A percentile compares a stretch with the other conserved stretches of the same genome.
Conservation (phyloP, 2,888 invertebrate genomes). For the Mythimna loreyi region DNA sequence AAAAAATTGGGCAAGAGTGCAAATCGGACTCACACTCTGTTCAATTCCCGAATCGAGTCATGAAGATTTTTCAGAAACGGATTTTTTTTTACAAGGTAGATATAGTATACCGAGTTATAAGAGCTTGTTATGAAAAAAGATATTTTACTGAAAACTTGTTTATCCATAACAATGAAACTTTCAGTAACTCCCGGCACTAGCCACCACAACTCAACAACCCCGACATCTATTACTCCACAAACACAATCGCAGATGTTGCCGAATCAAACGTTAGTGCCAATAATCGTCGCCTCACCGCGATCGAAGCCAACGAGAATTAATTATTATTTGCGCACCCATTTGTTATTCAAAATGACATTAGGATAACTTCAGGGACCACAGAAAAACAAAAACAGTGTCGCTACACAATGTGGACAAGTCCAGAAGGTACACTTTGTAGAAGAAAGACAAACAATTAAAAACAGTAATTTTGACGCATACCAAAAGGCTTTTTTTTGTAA, state of each 20-base stretch:
- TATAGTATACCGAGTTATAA: no score
- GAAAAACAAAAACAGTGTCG: slow-evolving; percentile 48
- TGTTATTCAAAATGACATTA: slow-evolving; percentile 65
- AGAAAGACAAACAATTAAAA: neutral
- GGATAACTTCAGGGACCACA: slow-evolving; percentile 39
- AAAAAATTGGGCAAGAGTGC: no score
- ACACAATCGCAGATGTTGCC: slow-evolving; percentile 33
- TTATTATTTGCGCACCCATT: slow-evolving; percentile 57
- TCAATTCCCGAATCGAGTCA: no score
- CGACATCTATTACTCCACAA: slow-evolving; percentile 14
- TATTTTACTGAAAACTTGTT: no score
- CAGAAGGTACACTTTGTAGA: slow-evolving; percentile 28
- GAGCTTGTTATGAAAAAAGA: no score
- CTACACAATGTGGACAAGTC: neutral
- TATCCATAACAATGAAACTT: neutral
- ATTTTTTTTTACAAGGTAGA: no score
- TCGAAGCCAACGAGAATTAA: slow-evolving; percentile 45
- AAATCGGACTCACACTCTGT: no score
- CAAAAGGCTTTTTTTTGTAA: no score
- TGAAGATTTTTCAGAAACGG: no score
- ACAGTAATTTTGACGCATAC: no score
- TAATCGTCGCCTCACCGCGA: slow-evolving; percentile 24
- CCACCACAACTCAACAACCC: slow-evolving; percentile 7
- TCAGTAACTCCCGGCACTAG: neutral
- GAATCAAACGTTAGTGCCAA: slow-evolving; percentile 25